phyloP scores from a whole-genome alignment of 2,888 invertebrate genomes.

The Sericinus montela region DNA sequence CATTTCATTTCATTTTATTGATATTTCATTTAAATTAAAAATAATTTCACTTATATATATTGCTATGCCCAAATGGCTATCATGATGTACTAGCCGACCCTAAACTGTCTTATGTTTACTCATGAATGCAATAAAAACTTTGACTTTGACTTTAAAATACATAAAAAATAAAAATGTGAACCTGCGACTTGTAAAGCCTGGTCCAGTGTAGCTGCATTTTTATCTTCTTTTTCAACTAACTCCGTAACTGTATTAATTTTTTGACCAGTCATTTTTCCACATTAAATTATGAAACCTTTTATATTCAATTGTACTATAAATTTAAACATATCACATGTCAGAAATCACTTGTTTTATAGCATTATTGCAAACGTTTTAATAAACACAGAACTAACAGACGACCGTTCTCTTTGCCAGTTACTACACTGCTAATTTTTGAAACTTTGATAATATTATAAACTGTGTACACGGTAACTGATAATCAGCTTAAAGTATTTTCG shows the following conservation, averaged over 20 bases:
- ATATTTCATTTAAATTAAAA: too few species aligned
- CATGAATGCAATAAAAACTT: too few species aligned
- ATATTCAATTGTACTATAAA: too few species aligned
- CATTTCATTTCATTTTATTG: too few species aligned
- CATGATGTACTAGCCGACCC: too few species aligned
- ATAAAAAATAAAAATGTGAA: not conserved
- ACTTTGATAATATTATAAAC: constrained; percentile 12
- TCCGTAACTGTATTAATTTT: constrained; percentile 6
- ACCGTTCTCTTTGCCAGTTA: not conserved
- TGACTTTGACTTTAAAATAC: too few species aligned
- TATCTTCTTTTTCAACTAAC: not conserved
- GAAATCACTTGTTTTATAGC: not conserved
- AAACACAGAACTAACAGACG: not conserved
- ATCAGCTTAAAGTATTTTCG: not conserved
- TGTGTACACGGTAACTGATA: constrained; percentile 1
- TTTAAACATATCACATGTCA: not conserved
- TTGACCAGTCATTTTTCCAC: not conserved
- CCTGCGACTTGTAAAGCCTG: constrained; percentile 17
- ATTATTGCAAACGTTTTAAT: not conserved
- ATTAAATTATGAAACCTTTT: too few species aligned
- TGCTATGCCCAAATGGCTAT: too few species aligned
- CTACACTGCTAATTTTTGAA: constrained; percentile 1
- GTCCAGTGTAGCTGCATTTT: constrained; percentile 9
- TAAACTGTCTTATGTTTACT: too few species aligned
- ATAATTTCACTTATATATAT: too few species aligned